Evolutionary conservation across 2,888 invertebrate species (phyloP).

Genomic region (Pheosia gnoma): DNA sequence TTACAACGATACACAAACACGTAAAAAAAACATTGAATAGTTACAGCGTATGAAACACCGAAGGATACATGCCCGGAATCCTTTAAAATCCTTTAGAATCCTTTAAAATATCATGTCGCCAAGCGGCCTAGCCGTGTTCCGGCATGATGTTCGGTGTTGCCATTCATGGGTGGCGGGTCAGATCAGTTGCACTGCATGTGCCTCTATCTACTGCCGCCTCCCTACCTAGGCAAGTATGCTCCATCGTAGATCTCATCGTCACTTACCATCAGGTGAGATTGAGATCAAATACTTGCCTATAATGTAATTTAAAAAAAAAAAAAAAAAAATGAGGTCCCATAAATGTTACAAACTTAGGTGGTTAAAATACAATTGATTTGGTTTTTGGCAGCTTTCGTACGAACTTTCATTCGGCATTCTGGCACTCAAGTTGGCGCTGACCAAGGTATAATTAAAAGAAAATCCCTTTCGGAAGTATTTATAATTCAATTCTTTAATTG

Average conservation of each 20-base stretch:
- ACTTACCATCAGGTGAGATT: no score
- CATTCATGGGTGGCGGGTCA: no score
- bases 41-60: not conserved
- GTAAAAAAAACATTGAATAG: not conserved
- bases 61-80: not conserved
- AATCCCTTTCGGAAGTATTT: conserved; percentile 11
- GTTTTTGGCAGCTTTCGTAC: not conserved
- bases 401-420: conserved; percentile 1
- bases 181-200: no score
- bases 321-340: not conserved
- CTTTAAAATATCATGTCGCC: no score
- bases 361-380: not conserved
- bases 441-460: conserved; percentile 14
- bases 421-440: conserved; percentile 2
- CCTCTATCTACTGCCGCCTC: no score
- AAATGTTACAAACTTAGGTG: not conserved
- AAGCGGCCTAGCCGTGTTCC: no score
- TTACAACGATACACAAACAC: not conserved
- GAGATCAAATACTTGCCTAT: no score
- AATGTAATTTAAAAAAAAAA: no score
- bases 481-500: not conserved
- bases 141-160: no score
- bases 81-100: no score
- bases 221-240: no score
- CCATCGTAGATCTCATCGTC: no score